Percentiles rank a stretch among this genome's conserved stretches.
These are phyloP conservation scores for Circaetus cinerascens DNA, from an alignment of 2,113 vertebrate genomes.

Conservation along the genomic window DNA sequence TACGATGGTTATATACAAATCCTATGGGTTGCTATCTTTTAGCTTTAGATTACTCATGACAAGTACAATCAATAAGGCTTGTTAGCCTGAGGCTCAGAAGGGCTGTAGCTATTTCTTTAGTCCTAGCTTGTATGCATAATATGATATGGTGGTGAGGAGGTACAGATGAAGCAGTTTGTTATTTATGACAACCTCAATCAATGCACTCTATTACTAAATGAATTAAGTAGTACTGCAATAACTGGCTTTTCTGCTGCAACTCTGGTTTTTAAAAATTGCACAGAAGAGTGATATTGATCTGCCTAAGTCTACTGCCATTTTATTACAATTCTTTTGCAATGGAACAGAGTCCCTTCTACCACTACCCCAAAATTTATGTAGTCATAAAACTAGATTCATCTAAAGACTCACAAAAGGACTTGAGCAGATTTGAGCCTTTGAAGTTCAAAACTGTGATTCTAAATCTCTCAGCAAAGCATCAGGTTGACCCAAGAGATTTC, in stretches of 20 bases:
- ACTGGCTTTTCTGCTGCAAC: conserved; percentile 23
- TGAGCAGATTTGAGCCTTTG: background rate
- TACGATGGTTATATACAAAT: background rate
- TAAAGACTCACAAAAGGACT: background rate
- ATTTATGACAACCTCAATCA: conserved; percentile 56
- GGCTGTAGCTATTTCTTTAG: background rate
- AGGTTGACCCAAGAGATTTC: background rate
- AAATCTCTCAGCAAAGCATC: background rate
- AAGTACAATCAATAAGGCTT: conserved; percentile 50
- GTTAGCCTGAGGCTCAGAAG: conserved; percentile 37
- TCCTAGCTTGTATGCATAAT: background rate
- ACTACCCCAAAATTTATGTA: background rate
- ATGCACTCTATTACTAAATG: conserved; percentile 33
- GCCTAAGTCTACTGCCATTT: background rate
- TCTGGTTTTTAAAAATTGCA: conserved; percentile 29
- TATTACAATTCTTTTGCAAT: background rate
- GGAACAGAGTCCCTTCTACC: background rate
- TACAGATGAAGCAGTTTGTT: conserved; percentile 10
- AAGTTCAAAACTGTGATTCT: background rate
- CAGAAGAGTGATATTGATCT: conserved; percentile 24
- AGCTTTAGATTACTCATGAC: conserved; percentile 31
- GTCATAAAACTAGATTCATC: background rate
- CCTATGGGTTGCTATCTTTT: conserved; percentile 12
- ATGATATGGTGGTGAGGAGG: background rate
- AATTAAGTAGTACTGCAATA: conserved; percentile 29